Evolutionary conservation across 2,888 invertebrate genomes (phyloP), one percentile per base, ranked within the genome.

Genomic region (Blera fallax): DNA sequence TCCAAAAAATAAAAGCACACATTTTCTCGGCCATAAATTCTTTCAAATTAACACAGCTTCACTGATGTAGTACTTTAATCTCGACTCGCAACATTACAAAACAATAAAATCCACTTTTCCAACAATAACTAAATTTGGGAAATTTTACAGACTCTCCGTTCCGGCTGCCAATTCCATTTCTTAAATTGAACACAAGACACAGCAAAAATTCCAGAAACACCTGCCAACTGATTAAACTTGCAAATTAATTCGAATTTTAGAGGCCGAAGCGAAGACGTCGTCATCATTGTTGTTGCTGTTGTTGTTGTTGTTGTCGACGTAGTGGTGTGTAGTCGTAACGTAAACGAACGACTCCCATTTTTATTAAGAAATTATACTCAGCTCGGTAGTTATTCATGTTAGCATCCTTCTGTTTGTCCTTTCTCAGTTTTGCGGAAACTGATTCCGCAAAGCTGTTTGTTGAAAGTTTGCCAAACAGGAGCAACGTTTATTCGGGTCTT

Each of bases 241-340:
- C 90, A 91, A 90, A 91, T 91, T 91, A 90, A 90, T 91, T 90
- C 89, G 89, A 91, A 90, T 90, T 91, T 90, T 80, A 90, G 89
- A 90, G 89, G 89, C 89, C 89, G 88, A 80, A 76, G 76, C 58
- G 70, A 70, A 72, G 85, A 81, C 56, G 48, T 76, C 3, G 11
- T 27, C 45, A 52, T 50, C 52, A 45, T 78, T 27, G 72, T 56
- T 62, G 70, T 56, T 40, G 40, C 2, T 16, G 11, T 6, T 6
- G 32, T 43, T 16, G 37, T n/a, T n/a, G 16, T 18, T n/a, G 50
- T 2, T 14, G 52, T 58, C 72, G n/a, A 48, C 52, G 10, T 64
- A 18, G 52, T 18, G 27, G 4, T n/a, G 37, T 21, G 62, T 60
- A 40, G 29, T 69, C 73, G 74, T 70, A 82, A 72, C 65, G 58